These are phyloP conservation scores for Toxonevra muliebris DNA, from an alignment of 2,888 invertebrate genomes.

Conservation along the genomic window DNA sequence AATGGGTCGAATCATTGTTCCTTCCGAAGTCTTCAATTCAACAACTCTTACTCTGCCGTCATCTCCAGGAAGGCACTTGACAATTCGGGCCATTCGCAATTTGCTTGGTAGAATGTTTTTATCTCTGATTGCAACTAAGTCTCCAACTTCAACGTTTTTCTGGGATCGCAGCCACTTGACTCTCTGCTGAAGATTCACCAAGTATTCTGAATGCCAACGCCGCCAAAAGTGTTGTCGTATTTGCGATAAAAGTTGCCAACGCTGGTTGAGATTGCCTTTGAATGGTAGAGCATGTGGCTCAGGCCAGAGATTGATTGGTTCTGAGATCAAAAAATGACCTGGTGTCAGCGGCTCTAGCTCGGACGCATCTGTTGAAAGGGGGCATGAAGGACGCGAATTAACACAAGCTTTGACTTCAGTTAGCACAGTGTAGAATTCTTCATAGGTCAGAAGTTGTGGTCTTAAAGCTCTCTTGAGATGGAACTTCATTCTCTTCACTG, in stretches of 20 bases:
- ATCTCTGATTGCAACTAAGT: too few relatives aligned
- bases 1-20: too few relatives aligned
- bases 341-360: slow-evolving; percentile 30
- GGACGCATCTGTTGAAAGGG: slow-evolving; percentile 3
- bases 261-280: slow-evolving; percentile 13
- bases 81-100: too few relatives aligned
- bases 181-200: slow-evolving; percentile 6
- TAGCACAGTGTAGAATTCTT: slow-evolving; percentile 27
- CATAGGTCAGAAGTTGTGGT: slow-evolving; percentile 16
- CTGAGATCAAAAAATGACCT: slow-evolving; percentile 34
- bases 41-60: too few relatives aligned
- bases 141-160: background rate
- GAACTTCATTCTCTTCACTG: slow-evolving; percentile 26
- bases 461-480: slow-evolving; percentile 25
- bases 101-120: too few relatives aligned
- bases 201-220: slow-evolving; percentile 2
- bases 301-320: slow-evolving; percentile 31
- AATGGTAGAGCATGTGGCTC: slow-evolving; percentile 11
- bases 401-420: slow-evolving; percentile 28
- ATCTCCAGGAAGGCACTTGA: too few relatives aligned
- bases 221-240: slow-evolving; percentile 12
- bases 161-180: slow-evolving; percentile 1
- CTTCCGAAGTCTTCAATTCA: too few relatives aligned
- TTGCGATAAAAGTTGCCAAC: slow-evolving; percentile 4
- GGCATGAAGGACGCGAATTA: slow-evolving; percentile 22